These are phyloP conservation scores for Sebastes taczanowskii DNA, from an alignment of 2,797 vertebrate genomes.

Conservation along the genomic window DNA sequence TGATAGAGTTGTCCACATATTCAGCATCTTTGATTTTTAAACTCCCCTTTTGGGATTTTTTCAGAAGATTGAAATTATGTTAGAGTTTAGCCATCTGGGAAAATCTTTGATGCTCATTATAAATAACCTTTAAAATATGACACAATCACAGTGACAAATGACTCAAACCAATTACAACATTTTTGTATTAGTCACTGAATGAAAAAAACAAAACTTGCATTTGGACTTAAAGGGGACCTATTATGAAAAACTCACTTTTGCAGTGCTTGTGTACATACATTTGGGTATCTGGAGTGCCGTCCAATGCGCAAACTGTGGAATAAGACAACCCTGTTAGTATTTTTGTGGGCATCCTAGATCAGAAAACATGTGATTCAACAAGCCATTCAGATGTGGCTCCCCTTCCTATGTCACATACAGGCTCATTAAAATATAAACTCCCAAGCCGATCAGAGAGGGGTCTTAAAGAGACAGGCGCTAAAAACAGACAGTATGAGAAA, in stretches of 20 bases:
- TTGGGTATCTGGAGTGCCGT: background rate
- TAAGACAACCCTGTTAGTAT: background rate
- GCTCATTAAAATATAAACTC: background rate
- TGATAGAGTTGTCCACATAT: background rate
- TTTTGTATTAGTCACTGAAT: background rate
- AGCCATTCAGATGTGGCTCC: background rate
- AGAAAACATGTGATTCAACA: background rate
- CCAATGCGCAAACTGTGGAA: background rate
- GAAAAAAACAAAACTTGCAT: background rate
- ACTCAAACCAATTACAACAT: background rate
- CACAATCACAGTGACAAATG: background rate
- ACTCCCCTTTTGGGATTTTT: background rate
- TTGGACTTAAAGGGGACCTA: background rate
- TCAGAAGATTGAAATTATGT: background rate
- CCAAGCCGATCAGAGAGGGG: background rate
- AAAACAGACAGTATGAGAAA: background rate
- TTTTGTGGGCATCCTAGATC: background rate
- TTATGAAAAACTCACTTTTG: rapidly evolving
- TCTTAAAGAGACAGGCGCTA: background rate
- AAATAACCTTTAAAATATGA: slow-evolving; percentile 9
- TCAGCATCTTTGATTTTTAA: background rate
- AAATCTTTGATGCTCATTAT: slow-evolving; percentile 8
- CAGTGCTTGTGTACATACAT: background rate
- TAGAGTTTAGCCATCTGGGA: background rate
- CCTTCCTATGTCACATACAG: background rate